Base-by-base conservation (phyloP, 2,113 vertebrate species). In the Nematolebias whitei region DNA sequence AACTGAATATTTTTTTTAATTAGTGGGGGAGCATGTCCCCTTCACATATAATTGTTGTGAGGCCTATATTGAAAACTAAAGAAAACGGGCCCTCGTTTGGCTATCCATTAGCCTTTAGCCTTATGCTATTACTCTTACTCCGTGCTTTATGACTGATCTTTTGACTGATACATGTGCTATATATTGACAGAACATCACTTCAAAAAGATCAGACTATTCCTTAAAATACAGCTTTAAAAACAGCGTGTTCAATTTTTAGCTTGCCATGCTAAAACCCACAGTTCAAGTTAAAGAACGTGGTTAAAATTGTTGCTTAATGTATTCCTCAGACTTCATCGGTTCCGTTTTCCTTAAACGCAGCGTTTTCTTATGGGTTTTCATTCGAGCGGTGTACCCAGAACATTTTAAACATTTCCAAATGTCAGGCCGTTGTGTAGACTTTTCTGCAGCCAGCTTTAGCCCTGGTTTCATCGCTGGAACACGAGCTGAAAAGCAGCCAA, bases 401-500 rank as follows among this genome's bases (percentile, higher is more conserved):
- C 57, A 41, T 69, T 66, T 26, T 29, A 68, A 70, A 22, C 48
- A 51, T 70, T 69, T 57, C 1, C 23, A 69, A 54, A 74, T n/a
- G 57, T 50, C 9, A 8, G 40, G 20, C 20, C 4, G 4, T 24
- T 53, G 16, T 65, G 2, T 52, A 2, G 50, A 63, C 23, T 48
- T 57, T 62, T 41, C 53, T 55, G 60, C 29, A 3, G 23, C 73
- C 59, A 52, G 53, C 65, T n/a, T 63, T 50, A 40, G 39, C 49
- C 15, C 52, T 12, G 7, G 57, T 68, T 73, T 71, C 48, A 50
- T 39, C 56, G 54, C 55, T 53, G 77, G 68, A 72, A 55, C 16
- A 5, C 47, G 9, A 59, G 29, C 64, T 85, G 76, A 76, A 74
- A 78, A 80, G 73, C 76, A 75, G 73, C 84, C 85, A 85, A 83